Evolutionary conservation across 2,113 vertebrate species (phyloP), one percentile per base, ranked within the genome.

Genomic region (Phaethornis superciliosus): DNA sequence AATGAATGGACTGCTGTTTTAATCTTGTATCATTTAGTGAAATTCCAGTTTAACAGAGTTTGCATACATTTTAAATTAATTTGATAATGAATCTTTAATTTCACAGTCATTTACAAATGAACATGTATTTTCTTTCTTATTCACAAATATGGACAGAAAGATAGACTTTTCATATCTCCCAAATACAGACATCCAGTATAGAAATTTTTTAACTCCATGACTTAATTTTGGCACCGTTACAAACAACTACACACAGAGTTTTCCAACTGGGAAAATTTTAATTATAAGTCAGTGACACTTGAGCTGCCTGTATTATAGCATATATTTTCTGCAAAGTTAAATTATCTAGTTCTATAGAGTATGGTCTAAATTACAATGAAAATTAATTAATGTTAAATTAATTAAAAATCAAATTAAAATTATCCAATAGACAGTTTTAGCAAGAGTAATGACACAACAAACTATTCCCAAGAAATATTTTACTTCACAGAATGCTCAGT

Each of bases 41-140:
- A 97, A 91, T 94, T 91, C 49, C 71, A 63, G 13, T 92, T 60
- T 88, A 94, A 90, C 81, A 91, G 37, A 81, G 63, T 87, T 94
- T 75, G 24, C n/a, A 78, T 81, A 70, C 59, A 90, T 86, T 65
- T 84, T 74, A 91, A 92, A 95, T 90, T 82, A 93, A 47, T 85
- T 89, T 93, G 49, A 54, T 88, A 58, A 82, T 32, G 2, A 76
- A 65, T 33, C 28, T 64, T 81, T 65, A 54, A 54, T 75, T 89
- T 72, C 27, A 70, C 0, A 0, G 18, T 33, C 7, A 58, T 68
- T 79, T 79, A 20, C 7, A 72, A 46, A 20, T 63, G 7, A 47
- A 37, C 5, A 16, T 0, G 0, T 54, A 58, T 81, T 79, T 56
- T 4, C 10, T 91, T 67, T 68, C 33, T 59, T 85, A 58, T 40